Percentiles rank a stretch among this genome's conserved stretches.
phyloP scores from a whole-genome alignment of 2,888 invertebrate species.

The Mimumesa dahlbomi region DNA sequence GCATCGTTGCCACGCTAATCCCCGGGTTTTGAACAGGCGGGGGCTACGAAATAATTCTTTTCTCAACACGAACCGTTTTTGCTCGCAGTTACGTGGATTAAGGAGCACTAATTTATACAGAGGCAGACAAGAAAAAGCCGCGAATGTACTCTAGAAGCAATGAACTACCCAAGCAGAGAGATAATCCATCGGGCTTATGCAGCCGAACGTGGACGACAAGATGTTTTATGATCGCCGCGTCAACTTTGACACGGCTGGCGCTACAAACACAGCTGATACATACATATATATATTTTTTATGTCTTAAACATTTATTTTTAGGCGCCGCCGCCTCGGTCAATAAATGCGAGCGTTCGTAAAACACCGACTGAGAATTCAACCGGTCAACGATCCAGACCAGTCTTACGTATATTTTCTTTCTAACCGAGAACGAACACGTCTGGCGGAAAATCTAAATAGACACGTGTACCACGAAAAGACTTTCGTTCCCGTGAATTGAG shows the following conservation, averaged over 20 bases:
- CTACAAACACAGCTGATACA: constrained; percentile 14
- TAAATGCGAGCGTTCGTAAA: not conserved
- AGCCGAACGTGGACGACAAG: constrained; percentile 26
- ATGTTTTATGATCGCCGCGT: constrained; percentile 46
- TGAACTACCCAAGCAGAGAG: constrained; percentile 37
- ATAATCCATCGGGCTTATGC: constrained; percentile 56
- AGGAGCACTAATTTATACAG: constrained; percentile 58
- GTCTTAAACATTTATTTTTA: constrained; percentile 22
- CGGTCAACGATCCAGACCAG: too few species aligned
- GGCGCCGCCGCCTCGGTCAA: not conserved
- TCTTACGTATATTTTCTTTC: not conserved
- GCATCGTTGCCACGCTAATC: constrained; percentile 64
- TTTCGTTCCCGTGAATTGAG: not conserved
- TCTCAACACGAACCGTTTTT: constrained; percentile 40
- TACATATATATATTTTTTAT: too few species aligned
- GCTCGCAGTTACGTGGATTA: constrained; percentile 48
- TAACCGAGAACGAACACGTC: not conserved
- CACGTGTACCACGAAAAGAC: not conserved
- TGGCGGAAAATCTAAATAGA: not conserved
- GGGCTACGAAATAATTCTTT: constrained; percentile 46
- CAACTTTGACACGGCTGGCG: constrained; percentile 32
- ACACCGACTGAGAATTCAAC: too few species aligned
- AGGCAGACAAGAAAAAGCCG: constrained; percentile 47
- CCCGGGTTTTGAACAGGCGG: constrained; percentile 44
- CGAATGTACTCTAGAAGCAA: constrained; percentile 35